A percentile compares a stretch with the other conserved stretches of the same genome.
These are phyloP conservation scores for Proctacanthus coquilletti DNA, from an alignment of 1,140 invertebrate species.

Conservation along the genomic window DNA sequence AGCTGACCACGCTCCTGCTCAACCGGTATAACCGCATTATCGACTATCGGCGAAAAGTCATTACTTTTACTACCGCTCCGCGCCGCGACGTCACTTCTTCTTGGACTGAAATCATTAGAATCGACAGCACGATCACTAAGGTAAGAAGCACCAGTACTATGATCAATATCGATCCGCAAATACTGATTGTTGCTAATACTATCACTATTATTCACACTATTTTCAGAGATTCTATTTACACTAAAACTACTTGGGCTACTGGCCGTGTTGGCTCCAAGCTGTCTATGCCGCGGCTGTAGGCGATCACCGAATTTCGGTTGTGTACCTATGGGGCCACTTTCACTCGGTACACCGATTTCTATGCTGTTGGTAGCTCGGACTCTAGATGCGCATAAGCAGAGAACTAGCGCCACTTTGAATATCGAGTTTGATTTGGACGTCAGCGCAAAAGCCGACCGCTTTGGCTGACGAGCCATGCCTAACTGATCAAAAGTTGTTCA, in stretches of 20 bases:
- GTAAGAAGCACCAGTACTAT: background rate
- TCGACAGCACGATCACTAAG: background rate
- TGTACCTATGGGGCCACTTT: too few relatives aligned
- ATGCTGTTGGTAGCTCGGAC: background rate
- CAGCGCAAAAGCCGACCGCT: constrained; percentile 10
- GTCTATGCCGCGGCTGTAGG: constrained; percentile 7
- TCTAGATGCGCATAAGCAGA: too few relatives aligned
- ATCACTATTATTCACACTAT: background rate
- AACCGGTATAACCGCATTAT: background rate
- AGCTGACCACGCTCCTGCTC: background rate
- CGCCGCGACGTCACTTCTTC: background rate
- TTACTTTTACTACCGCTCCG: background rate
- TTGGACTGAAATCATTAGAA: background rate
- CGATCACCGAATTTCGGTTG: constrained; percentile 13
- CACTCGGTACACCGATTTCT: background rate
- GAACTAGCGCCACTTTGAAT: too few relatives aligned
- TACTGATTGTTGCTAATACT: background rate
- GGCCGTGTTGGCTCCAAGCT: background rate
- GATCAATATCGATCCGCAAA: background rate
- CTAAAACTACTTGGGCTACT: background rate
- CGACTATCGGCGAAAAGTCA: constrained; percentile 6
- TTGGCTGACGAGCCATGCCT: constrained; percentile 12
- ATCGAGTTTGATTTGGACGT: too few relatives aligned
- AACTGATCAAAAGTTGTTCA: too few relatives aligned
- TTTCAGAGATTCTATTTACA: background rate